Conservation (phyloP, 2,888 invertebrate species). For the Hemistola chrysoprasaria region DNA sequence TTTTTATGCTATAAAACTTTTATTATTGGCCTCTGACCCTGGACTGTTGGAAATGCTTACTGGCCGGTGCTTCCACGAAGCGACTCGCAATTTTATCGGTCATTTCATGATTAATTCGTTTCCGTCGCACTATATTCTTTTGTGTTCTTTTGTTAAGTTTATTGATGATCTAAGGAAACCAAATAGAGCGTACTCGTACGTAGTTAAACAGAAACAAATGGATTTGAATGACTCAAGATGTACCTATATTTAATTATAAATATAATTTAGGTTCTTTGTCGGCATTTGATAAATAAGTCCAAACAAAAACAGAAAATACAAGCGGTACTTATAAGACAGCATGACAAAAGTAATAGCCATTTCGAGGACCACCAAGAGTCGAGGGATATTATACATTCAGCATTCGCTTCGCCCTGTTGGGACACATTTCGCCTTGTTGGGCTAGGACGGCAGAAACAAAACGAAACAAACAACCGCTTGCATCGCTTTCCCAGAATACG, state of each 20-base stretch:
- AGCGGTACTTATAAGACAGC: conserved; percentile 1
- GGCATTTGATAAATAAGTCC: background rate
- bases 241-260: no score
- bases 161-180: no score
- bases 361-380: conserved; percentile 21
- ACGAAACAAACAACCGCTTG: conserved; percentile 45
- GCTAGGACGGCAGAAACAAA: conserved; percentile 53
- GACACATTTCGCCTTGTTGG: conserved; percentile 50
- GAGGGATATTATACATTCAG: conserved; percentile 27
- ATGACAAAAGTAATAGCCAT: conserved; percentile 3
- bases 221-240: no score
- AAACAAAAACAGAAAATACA: conserved; percentile 5
- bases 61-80: conserved; percentile 42
- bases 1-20: conserved; percentile 46
- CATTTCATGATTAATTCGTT: conserved; percentile 14
- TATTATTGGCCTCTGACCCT: conserved; percentile 59
- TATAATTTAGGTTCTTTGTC: no score
- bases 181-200: no score
- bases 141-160: background rate
- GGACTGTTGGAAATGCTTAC: conserved; percentile 38
- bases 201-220: no score
- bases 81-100: conserved; percentile 25
- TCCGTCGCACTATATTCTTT: conserved; percentile 6
- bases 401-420: conserved; percentile 39
- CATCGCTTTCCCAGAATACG: conserved; percentile 61